These are phyloP conservation scores for Drosophila formosana DNA, from an alignment of 2,888 invertebrate species.

Conservation along the genomic window DNA sequence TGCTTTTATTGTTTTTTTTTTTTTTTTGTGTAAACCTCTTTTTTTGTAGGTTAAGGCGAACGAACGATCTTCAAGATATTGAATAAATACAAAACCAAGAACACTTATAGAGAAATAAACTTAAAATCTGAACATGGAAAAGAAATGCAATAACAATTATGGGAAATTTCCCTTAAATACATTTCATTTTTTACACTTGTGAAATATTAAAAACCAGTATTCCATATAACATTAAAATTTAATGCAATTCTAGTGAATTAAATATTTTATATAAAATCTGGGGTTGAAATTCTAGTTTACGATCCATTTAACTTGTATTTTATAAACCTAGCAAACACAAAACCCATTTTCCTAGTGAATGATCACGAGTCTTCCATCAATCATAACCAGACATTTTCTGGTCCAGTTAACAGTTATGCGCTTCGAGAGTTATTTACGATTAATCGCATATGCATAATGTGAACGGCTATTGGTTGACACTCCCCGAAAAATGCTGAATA, in stretches of 20 bases:
- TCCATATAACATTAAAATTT: too few species aligned
- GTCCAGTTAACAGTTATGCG: slow-evolving; percentile 46
- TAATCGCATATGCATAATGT: slow-evolving; percentile 31
- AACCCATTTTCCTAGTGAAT: slow-evolving; percentile 16
- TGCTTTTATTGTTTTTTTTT: slow-evolving; percentile 23
- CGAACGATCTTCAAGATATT: slow-evolving; percentile 1
- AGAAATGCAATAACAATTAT: too few species aligned
- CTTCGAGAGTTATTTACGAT: slow-evolving; percentile 26
- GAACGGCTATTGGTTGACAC: slow-evolving; percentile 37
- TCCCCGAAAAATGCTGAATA: slow-evolving; percentile 32
- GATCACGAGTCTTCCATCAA: slow-evolving; percentile 35
- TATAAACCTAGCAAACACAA: neutral
- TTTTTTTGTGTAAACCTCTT: slow-evolving; percentile 1
- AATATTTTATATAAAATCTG: too few species aligned
- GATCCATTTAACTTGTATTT: neutral
- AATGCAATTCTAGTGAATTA: too few species aligned
- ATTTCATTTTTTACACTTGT: too few species aligned
- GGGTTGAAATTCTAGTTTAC: too few species aligned
- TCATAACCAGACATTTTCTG: slow-evolving; percentile 42
- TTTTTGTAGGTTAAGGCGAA: slow-evolving; percentile 4
- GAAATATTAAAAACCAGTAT: too few species aligned
- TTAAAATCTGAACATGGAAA: too few species aligned
- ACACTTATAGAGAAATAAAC: neutral
- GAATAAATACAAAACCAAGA: neutral
- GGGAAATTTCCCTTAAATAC: too few species aligned